A percentile compares a stretch with the other conserved stretches of the same genome.
phyloP scores from a whole-genome alignment of 2,888 invertebrate genomes.

The Idaea dimidiata region DNA sequence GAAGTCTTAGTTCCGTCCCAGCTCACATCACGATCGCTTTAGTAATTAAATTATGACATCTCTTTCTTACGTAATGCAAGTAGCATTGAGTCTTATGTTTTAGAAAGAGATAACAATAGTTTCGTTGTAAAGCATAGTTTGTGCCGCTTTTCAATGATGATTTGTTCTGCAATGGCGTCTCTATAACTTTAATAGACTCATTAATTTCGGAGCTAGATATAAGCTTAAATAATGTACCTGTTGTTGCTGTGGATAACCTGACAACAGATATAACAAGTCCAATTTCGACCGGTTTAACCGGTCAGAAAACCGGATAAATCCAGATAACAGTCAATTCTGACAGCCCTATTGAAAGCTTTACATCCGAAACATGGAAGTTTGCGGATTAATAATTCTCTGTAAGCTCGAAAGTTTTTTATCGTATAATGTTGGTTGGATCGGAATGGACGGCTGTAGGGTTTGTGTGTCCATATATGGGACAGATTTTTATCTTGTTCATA shows the following conservation, averaged over 20 bases:
- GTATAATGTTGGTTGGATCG: neutral
- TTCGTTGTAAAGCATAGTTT: no score
- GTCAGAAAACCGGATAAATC: neutral
- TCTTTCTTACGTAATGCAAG: no score
- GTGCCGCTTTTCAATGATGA: no score
- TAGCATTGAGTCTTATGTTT: no score
- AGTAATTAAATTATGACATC: no score
- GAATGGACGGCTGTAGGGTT: neutral
- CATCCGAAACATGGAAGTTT: neutral
- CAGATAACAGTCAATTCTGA: neutral
- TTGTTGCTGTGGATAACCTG: neutral
- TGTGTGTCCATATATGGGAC: neutral
- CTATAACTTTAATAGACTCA: no score
- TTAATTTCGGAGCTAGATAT: no score
- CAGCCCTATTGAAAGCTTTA: neutral
- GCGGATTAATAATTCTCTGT: neutral
- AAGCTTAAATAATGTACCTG: no score
- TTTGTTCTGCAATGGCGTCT: no score
- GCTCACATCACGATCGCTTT: no score
- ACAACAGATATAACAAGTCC: neutral
- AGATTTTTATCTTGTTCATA: neutral
- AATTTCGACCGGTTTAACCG: neutral
- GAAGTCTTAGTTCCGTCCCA: no score
- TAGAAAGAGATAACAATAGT: no score
- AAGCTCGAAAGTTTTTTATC: neutral